Conservation (phyloP, 2,113 vertebrate species). For the Pelecanoides urinatrix region DNA sequence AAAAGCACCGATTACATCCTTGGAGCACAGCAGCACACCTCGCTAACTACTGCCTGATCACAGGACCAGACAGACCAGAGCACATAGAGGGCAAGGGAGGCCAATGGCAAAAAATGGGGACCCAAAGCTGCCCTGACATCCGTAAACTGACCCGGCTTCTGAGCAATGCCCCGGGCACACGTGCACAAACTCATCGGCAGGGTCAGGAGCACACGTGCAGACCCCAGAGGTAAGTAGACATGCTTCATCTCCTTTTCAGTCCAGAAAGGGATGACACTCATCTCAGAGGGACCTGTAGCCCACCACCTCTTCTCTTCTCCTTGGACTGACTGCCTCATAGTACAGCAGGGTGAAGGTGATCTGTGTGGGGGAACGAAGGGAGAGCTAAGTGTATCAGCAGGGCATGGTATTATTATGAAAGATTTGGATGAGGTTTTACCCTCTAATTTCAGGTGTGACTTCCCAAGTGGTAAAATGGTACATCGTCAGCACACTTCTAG, state of each 20-base stretch:
- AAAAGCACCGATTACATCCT: background rate
- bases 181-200: background rate
- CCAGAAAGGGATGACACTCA: background rate
- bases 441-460: background rate
- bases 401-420: background rate
- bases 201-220: background rate
- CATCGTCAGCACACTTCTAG: background rate
- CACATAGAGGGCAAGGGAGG: background rate
- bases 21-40: background rate
- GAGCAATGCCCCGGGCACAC: background rate
- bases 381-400: background rate
- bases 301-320: background rate
- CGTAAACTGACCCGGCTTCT: background rate
- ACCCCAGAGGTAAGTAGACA: background rate
- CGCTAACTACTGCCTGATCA: background rate
- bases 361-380: accelerated
- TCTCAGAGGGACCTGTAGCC: background rate
- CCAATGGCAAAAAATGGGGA: background rate
- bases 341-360: background rate
- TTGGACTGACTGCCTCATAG: background rate
- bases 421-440: background rate
- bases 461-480: background rate
- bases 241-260: background rate
- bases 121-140: background rate
- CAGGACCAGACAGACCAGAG: background rate